Percentiles rank a stretch among this genome's conserved stretches.
Evolutionary conservation across 2,888 invertebrate species (phyloP).

Genomic region (Erebia aethiops): DNA sequence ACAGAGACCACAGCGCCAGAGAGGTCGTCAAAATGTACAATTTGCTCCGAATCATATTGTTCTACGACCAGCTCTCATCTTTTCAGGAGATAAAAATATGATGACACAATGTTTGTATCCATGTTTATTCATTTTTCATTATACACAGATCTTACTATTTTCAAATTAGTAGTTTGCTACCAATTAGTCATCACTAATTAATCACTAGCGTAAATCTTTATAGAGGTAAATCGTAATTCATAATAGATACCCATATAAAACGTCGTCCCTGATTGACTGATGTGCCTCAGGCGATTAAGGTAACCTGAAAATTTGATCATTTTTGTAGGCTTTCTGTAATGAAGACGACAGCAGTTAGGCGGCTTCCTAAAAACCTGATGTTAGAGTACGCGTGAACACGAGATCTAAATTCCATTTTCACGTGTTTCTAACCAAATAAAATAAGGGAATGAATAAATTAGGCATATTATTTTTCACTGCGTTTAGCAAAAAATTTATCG

Average conservation of each 20-base stretch:
- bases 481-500: too few relatives aligned
- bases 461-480: too few relatives aligned
- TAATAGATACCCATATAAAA: not conserved
- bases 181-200: too few relatives aligned
- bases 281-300: not conserved
- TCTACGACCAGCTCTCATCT: too few relatives aligned
- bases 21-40: too few relatives aligned
- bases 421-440: not conserved
- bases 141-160: too few relatives aligned
- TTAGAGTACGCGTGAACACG: constrained; percentile 17
- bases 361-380: constrained; percentile 38
- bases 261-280: not conserved
- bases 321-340: constrained; percentile 39
- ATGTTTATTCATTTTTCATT: too few relatives aligned
- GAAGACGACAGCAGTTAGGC: constrained; percentile 35
- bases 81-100: too few relatives aligned
- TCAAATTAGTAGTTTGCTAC: too few relatives aligned
- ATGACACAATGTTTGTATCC: too few relatives aligned
- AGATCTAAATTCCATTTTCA: constrained; percentile 17
- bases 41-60: too few relatives aligned
- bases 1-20: too few relatives aligned
- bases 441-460: not conserved
- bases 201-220: not conserved
- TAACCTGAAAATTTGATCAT: constrained; percentile 18
- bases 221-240: not conserved